A percentile compares a stretch with the other conserved stretches of the same genome.
Conservation (phyloP, 2,113 vertebrate genomes). For the Oreocharis arfaki region DNA sequence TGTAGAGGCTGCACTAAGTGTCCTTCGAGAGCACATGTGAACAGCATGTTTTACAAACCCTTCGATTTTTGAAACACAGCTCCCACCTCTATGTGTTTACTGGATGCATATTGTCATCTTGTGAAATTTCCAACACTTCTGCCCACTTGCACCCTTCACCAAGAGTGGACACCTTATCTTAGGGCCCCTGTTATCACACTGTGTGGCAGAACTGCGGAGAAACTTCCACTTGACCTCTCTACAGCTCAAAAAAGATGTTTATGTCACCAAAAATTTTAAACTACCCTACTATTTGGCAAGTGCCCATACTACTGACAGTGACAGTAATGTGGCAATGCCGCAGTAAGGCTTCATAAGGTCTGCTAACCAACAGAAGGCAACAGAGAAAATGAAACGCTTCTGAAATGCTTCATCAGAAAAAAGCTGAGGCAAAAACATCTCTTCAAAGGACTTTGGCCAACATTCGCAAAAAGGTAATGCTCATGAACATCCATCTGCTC, state of each 20-base stretch:
- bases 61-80: background rate
- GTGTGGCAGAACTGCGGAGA: background rate
- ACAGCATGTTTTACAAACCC: background rate
- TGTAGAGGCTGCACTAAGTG: too few relatives aligned
- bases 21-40: background rate
- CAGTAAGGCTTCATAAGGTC: background rate
- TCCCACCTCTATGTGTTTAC: background rate
- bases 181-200: background rate
- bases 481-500: background rate
- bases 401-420: background rate
- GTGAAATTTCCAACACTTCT: background rate
- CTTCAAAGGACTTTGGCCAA: background rate
- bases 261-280: background rate
- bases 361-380: background rate
- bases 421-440: background rate
- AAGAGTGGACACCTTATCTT: background rate
- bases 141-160: background rate
- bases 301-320: background rate
- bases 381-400: background rate
- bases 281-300: background rate
- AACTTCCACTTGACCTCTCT: background rate
- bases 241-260: background rate
- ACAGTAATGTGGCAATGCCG: accelerated
- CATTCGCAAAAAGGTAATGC: background rate
- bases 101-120: accelerated